phyloP scores from a whole-genome alignment of 2,888 invertebrate genomes.

The Morinoia aosen region DNA sequence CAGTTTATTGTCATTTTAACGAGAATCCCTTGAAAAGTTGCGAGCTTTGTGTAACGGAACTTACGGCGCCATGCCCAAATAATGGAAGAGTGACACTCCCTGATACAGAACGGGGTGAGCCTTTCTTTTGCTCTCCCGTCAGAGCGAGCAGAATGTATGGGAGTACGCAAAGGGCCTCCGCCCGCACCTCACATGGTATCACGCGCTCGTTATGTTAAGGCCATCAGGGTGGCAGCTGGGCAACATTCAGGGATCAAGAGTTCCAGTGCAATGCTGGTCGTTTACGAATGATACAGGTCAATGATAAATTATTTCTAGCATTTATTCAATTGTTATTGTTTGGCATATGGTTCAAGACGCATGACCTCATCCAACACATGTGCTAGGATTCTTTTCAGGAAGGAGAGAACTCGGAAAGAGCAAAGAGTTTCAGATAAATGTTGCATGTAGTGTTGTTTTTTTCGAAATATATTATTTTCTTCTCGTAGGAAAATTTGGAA shows the following conservation, averaged over 20 bases:
- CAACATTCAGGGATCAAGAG: background rate
- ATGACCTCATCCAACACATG: no score
- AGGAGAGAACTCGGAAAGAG: no score
- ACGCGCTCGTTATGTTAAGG: background rate
- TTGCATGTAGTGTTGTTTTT: no score
- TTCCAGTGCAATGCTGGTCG: background rate
- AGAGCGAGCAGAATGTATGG: slow-evolving; percentile 15
- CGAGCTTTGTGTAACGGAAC: background rate
- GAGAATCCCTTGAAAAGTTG: background rate
- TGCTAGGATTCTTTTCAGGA: no score
- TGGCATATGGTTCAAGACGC: no score
- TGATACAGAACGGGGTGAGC: slow-evolving; percentile 12
- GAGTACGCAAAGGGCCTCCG: slow-evolving; percentile 14
- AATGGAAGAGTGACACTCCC: background rate
- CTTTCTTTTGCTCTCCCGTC: background rate
- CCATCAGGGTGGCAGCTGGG: background rate
- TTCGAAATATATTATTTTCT: background rate
- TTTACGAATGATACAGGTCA: no score
- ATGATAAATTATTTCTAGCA: no score
- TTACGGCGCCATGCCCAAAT: background rate
- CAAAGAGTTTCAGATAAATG: no score
- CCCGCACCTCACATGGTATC: background rate
- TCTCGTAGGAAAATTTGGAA: no score
- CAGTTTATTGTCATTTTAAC: background rate
- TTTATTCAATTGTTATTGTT: no score